Percentiles rank a stretch among this genome's conserved stretches.
Conservation (phyloP, 2,888 invertebrate species). For the Melanostoma scalare region DNA sequence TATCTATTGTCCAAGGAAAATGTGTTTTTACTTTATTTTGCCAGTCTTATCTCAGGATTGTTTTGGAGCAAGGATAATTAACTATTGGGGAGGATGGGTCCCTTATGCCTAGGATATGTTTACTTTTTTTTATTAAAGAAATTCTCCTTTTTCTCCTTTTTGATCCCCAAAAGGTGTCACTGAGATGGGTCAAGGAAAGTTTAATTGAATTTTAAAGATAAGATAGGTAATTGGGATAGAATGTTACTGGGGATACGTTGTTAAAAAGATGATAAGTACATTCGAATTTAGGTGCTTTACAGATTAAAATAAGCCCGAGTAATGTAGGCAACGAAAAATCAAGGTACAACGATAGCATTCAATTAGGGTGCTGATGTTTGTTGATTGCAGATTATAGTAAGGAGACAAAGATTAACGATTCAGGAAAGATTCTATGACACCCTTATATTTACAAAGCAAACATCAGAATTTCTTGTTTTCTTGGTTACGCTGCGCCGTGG, state of each 20-base stretch:
- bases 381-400: no score
- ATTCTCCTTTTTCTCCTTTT: neutral
- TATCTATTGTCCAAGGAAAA: conserved; percentile 19
- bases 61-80: conserved; percentile 42
- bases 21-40: conserved; percentile 7
- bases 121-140: conserved; percentile 11
- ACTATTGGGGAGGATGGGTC: neutral
- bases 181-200: conserved; percentile 57
- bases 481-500: no score
- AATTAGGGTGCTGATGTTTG: no score
- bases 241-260: conserved; percentile 28
- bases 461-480: no score
- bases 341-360: no score
- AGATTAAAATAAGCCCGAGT: no score
- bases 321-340: no score
- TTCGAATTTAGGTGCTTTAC: no score
- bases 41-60: conserved; percentile 21
- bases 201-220: conserved; percentile 65
- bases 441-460: no score
- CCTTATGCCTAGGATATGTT: conserved; percentile 2
- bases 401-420: no score
- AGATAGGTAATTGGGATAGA: conserved; percentile 55
- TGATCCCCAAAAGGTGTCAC: conserved; percentile 43
- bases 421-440: no score
- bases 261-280: no score